Base-by-base conservation (phyloP, 2,113 vertebrate genomes). In the Podilymbus podiceps region DNA sequence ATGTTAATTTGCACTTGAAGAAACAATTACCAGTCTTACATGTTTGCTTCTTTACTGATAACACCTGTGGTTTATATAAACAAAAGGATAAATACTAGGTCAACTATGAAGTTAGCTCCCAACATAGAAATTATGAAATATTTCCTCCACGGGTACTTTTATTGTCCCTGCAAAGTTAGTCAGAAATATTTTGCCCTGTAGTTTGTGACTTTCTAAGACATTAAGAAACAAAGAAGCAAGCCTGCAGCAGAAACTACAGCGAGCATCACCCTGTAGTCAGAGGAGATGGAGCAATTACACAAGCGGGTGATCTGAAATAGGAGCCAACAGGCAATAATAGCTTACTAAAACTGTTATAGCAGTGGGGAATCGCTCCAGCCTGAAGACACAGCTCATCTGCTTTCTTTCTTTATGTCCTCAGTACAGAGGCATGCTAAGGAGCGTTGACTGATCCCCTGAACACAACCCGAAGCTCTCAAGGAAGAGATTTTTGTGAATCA, bases 381-480 rank as follows among this genome's bases (percentile, higher is more conserved):
- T 84, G 69, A 47, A 21, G 68, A 30, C n/a, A 24, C 46, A 89
- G 31, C 67, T 86, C 59, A 1, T 40, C 52, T 46, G 55, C 47
- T 22, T 49, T 31, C 50, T 35, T 10, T 4, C 4, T 10, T 9
- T 33, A 3, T 50, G 18, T 35, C 71, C 67, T 66, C 67, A 33
- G 49, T 0, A 15, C 31, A 23, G 66, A 52, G 44, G 5, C n/a
- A 25, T 6, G 35, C 18, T 49, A 17, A 27, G 46, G n/a, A 38
- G 20, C 4, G 0, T 2, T 35, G 55, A 2, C 56, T 21, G 64
- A 60, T 25, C 20, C 35, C 23, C 42, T 10, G 6, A 21, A 42
- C 12, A 1, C 14, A 28, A 9, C 47, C 4, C 0, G 0, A 59
- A 35, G 27, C 13, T 62, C 59, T 56, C 0, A 0, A 24, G 56